A percentile compares a stretch with the other conserved stretches of the same genome.
Conservation (phyloP, 2,797 vertebrate species). For the Poeciliopsis gracilis region DNA sequence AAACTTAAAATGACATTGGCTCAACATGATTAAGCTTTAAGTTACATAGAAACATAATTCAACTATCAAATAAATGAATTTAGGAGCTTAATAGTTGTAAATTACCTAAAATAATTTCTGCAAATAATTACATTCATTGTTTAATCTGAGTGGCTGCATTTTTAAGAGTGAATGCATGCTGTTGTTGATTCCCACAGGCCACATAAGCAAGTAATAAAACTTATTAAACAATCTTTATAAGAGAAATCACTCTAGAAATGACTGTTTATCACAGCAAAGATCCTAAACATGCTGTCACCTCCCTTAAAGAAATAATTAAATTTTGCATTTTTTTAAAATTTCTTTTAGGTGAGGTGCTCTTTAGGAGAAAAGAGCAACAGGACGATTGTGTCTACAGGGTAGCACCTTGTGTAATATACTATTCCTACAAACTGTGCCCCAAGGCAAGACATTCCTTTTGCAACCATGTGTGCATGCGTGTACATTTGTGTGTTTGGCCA, state of each 20-base stretch:
- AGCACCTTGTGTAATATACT: conserved; percentile 67
- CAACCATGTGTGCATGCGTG: conserved; percentile 37
- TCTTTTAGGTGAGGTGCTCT: conserved; percentile 46
- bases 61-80: neutral
- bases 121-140: neutral
- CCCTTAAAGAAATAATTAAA: conserved; percentile 12
- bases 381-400: conserved; percentile 67
- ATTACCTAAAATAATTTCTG: neutral
- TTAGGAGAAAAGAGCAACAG: conserved; percentile 58
- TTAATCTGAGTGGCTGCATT: neutral
- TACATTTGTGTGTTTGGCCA: conserved; percentile 43
- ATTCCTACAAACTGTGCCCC: conserved; percentile 71
- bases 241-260: neutral
- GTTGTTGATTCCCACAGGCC: neutral
- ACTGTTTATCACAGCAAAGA: neutral
- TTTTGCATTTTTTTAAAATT: neutral
- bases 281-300: neutral
- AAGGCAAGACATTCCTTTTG: conserved; percentile 75
- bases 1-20: neutral
- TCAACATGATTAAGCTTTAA: neutral
- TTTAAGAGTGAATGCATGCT: neutral
- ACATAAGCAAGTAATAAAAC: neutral
- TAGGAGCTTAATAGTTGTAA: neutral
- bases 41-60: neutral
- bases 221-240: neutral